Evolutionary conservation across 2,797 vertebrate species (phyloP).

Genomic region (Tauraco hartlaubi): DNA sequence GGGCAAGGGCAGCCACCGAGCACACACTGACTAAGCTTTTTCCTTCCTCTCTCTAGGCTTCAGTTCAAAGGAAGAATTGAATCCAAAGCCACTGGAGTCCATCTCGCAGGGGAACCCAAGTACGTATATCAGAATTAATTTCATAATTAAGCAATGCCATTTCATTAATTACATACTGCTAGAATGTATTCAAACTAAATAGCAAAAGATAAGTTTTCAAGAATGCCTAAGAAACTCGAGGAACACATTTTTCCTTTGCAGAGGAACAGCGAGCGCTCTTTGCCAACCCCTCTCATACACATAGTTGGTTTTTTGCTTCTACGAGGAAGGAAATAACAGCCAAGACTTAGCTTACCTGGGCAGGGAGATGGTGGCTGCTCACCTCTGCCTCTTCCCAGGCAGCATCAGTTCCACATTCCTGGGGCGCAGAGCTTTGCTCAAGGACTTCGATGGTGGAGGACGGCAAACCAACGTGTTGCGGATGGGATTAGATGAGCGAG

Average conservation of each 20-base stretch:
- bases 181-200: background rate
- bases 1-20: background rate
- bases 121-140: conserved; percentile 76
- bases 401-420: background rate
- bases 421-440: background rate
- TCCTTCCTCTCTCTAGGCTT: conserved; percentile 82
- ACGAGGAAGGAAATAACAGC: background rate
- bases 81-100: conserved; percentile 80
- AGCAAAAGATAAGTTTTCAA: background rate
- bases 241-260: background rate
- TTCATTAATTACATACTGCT: background rate
- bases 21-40: conserved; percentile 32
- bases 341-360: conserved; percentile 32
- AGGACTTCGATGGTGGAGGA: background rate
- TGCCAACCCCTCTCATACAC: accelerated
- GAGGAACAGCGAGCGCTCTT: background rate
- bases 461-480: background rate
- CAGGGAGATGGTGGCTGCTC: background rate
- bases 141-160: background rate
- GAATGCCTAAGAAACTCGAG: background rate
- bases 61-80: conserved; percentile 82
- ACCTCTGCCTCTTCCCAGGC: background rate
- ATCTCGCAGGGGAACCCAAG: conserved; percentile 90
- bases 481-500: background rate
- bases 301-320: background rate